Conservation (phyloP, 2,888 invertebrate genomes). For the Hypercompe scribonia region DNA sequence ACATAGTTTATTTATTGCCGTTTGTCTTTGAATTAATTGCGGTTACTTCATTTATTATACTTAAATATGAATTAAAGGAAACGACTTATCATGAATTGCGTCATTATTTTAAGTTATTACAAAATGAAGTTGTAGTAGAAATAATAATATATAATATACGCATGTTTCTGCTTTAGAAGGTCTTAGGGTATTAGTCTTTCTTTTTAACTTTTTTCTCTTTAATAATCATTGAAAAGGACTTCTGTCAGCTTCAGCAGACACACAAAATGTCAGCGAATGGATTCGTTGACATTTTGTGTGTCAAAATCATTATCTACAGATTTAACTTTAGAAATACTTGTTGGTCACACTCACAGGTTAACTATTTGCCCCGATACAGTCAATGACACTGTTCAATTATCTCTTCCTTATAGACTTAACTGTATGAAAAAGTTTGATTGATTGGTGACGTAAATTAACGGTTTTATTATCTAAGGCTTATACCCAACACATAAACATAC, state of each 20-base stretch:
- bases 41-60: constrained; percentile 36
- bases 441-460: not conserved
- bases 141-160: no score
- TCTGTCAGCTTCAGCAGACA: no score
- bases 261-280: no score
- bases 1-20: constrained; percentile 46
- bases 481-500: not conserved
- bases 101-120: not conserved
- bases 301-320: not conserved
- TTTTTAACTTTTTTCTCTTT: not conserved
- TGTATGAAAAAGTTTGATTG: not conserved
- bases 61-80: constrained; percentile 29
- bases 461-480: not conserved
- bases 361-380: constrained; percentile 29
- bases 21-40: constrained; percentile 30
- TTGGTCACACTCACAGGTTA: constrained; percentile 29
- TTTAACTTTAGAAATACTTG: constrained; percentile 24
- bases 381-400: constrained; percentile 23
- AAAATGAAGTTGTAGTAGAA: not conserved
- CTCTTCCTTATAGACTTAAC: constrained; percentile 3
- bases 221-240: not conserved
- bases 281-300: not conserved
- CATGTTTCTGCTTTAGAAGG: no score
- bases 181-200: no score
- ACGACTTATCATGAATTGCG: not conserved